Evolutionary conservation across 2,888 invertebrate genomes (phyloP), one percentile per base, ranked within the genome.

Genomic region (Nymphalis polychloros): DNA sequence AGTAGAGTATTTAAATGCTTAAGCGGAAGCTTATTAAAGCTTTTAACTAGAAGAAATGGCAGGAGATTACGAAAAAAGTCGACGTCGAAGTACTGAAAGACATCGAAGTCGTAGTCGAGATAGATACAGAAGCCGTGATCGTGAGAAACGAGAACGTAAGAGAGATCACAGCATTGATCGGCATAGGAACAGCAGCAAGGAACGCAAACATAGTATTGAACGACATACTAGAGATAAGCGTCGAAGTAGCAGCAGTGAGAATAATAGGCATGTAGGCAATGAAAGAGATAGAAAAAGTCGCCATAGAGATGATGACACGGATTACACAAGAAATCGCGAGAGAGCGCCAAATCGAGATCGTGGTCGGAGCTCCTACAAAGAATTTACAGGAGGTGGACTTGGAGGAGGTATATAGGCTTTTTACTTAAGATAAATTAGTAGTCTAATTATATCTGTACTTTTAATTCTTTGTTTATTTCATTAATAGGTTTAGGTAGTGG

Each of bases 371-470:
- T 78, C 81, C 0, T 79, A 79, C 63, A 81, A 76, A 67, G 81
- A 84, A 53, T 78, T 79, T 61, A 83, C 73, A 71, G 84, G 84
- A 48, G 85, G 84, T 17, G 89, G 89, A 2, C 79, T 87, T 5
- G 88, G 88, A 10, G 84, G 87, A 74, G 87, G 87, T 84, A 70
- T 70, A 68, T 23, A n/a, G 59, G n/a, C 20, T 13, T 23, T 60
- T 10, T 10, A 41, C 35, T 41, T 41, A 41, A 57, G 27, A 31
- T 31, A 31, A 31, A 31, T 31, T 0, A 31, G 0, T 31, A 31
- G 6, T 31, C 13, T 13, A 13, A 13, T 41, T 41, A 41, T 41
- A 4, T 41, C 41, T 41, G 13, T 35, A 59, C 5, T 46, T 59
- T 19, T 59, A 17, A 17, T 48, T 62, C 59, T 57, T 52, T 59